These are phyloP conservation scores for Alauda arvensis DNA, from an alignment of 2,797 vertebrate genomes.

Conservation along the genomic window DNA sequence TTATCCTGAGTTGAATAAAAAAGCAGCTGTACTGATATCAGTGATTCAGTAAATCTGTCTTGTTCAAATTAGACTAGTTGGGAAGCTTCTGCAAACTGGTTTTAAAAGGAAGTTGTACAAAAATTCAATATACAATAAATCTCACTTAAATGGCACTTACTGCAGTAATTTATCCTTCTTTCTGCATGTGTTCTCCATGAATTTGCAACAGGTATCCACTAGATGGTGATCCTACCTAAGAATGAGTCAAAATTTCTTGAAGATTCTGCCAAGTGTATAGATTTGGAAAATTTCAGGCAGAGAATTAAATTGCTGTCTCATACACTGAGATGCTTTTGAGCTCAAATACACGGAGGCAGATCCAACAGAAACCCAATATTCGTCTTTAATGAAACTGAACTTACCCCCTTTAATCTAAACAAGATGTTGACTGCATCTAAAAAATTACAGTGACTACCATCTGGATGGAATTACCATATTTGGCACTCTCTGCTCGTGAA, in stretches of 20 bases:
- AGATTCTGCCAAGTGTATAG: background rate
- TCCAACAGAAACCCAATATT: background rate
- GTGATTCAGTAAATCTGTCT: background rate
- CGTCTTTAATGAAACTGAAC: background rate
- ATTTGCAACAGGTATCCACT: constrained; percentile 22
- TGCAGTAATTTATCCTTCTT: background rate
- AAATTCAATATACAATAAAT: background rate
- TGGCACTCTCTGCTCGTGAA: background rate
- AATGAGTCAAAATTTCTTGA: background rate
- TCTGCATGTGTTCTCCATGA: background rate
- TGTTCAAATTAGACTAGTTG: background rate
- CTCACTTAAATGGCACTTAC: background rate
- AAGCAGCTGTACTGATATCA: background rate
- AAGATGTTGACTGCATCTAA: background rate
- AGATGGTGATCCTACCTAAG: constrained; percentile 31
- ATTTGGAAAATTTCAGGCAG: background rate
- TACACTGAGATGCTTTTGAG: background rate
- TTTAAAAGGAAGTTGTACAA: background rate
- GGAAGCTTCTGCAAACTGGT: background rate
- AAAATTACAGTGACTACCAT: background rate
- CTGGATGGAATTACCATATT: background rate
- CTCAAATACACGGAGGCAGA: rapidly evolving
- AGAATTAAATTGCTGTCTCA: background rate
- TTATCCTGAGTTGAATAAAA: background rate
- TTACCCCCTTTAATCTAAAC: background rate